phyloP scores from a whole-genome alignment of 2,113 vertebrate genomes.

The Regulus satrapa region DNA sequence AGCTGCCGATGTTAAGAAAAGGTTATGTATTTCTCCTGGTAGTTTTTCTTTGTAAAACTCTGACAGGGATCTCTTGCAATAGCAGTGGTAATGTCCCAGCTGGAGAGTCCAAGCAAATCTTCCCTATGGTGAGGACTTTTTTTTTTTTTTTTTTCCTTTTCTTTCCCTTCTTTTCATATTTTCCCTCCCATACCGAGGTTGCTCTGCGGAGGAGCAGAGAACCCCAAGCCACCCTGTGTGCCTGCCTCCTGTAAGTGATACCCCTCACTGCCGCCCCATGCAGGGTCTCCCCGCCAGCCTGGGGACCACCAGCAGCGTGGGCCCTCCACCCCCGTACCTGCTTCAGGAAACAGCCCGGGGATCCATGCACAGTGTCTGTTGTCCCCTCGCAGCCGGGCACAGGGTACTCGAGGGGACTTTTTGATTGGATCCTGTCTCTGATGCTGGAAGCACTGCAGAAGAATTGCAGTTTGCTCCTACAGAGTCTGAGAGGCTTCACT shows the following conservation, averaged over 20 bases:
- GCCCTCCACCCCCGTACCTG: not conserved
- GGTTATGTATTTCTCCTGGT: slow-evolving; percentile 70
- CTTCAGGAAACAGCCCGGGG: not conserved
- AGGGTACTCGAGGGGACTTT: fast-evolving
- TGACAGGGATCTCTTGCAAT: slow-evolving; percentile 51
- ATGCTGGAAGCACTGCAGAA: not conserved
- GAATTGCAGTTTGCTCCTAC: fast-evolving
- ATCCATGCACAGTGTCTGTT: not conserved
- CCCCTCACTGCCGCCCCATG: not conserved
- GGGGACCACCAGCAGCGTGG: not conserved
- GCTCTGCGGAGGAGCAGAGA: not conserved
- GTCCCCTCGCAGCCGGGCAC: fast-evolving
- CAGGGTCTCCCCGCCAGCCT: not conserved
- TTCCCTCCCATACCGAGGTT: fast-evolving
- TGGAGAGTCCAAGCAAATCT: slow-evolving; percentile 15
- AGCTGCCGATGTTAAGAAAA: slow-evolving; percentile 70
- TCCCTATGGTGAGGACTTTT: not conserved
- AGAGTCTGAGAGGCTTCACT: not conserved
- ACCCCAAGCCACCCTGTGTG: not conserved
- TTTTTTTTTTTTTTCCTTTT: not conserved
- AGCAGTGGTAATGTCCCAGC: not conserved
- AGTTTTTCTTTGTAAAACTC: slow-evolving; percentile 67
- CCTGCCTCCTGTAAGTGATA: slow-evolving; percentile 16
- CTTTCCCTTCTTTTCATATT: not conserved
- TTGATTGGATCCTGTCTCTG: fast-evolving